These are phyloP conservation scores for Chlorodrepanis virens DNA, from an alignment of 2,113 vertebrate species.

Conservation along the genomic window DNA sequence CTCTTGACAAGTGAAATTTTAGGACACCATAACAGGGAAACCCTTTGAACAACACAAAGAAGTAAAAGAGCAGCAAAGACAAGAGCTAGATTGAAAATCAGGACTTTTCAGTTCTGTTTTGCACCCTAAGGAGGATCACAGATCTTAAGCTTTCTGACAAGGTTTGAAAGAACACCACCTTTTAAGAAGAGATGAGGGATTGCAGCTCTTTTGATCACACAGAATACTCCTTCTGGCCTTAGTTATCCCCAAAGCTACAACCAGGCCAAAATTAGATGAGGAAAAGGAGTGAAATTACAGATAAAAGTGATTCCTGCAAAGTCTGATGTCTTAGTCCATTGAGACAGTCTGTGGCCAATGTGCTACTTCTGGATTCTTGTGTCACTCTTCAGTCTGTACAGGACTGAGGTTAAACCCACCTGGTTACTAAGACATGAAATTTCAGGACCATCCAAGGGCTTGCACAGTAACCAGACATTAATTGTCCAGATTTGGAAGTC, in stretches of 20 bases:
- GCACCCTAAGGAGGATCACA: not conserved
- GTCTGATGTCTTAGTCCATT: not conserved
- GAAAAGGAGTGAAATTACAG: not conserved
- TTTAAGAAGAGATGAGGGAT: not conserved
- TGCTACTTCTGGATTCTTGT: not conserved
- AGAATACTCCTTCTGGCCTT: not conserved
- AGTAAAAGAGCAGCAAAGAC: not conserved
- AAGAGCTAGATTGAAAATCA: not conserved
- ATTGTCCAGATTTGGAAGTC: not conserved
- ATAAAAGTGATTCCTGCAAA: not conserved
- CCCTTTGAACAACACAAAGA: not conserved
- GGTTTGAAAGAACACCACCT: not conserved
- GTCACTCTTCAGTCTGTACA: not conserved
- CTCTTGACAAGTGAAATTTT: not conserved
- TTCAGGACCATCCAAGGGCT: not conserved
- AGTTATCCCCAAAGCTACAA: not conserved
- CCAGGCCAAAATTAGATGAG: not conserved
- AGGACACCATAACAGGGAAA: not conserved
- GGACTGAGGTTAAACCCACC: not conserved
- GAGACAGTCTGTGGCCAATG: not conserved
- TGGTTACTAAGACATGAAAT: not conserved
- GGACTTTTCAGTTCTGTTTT: not conserved
- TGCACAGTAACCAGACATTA: not conserved
- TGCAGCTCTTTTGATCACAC: not conserved
- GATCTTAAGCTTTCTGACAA: not conserved